Percentiles rank a stretch among this genome's conserved stretches.
Conservation (phyloP, 1,140 invertebrate species). For the Polyergus mexicanus region DNA sequence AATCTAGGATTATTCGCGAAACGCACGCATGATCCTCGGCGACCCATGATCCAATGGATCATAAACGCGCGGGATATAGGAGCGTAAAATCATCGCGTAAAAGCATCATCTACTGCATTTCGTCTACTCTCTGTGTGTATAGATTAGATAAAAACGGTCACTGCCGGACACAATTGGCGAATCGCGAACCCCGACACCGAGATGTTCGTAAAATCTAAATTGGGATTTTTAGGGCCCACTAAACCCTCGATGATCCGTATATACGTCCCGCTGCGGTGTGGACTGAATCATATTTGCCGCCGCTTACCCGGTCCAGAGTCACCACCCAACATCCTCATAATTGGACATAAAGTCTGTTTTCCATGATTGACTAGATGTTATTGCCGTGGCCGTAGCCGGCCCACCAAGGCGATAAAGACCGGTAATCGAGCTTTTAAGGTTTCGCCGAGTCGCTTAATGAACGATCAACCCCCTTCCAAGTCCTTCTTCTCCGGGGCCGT, state of each 20-base stretch:
- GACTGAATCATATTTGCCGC: constrained; percentile 37
- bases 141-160: constrained; percentile 51
- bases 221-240: constrained; percentile 71
- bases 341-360: constrained; percentile 77
- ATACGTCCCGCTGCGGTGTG: constrained; percentile 11
- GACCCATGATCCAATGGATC: background rate
- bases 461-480: constrained; percentile 47
- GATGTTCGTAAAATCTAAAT: constrained; percentile 70
- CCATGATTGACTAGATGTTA: constrained; percentile 70
- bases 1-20: constrained; percentile 36
- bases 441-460: constrained; percentile 42
- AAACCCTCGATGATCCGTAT: constrained; percentile 63
- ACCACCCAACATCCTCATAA: constrained; percentile 47
- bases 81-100: constrained; percentile 59
- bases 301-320: background rate
- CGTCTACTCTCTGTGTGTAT: constrained; percentile 19
- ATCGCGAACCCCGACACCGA: constrained; percentile 47
- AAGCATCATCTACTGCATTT: constrained; percentile 43
- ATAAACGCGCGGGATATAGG: constrained; percentile 18
- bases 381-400: constrained; percentile 9
- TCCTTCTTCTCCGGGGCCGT: background rate
- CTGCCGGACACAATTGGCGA: constrained; percentile 7
- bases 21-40: constrained; percentile 22
- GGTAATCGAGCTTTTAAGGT: constrained; percentile 67
- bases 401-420: constrained; percentile 54